Base-by-base conservation (phyloP, 2,888 invertebrate genomes). In the Emesis castigata region DNA sequence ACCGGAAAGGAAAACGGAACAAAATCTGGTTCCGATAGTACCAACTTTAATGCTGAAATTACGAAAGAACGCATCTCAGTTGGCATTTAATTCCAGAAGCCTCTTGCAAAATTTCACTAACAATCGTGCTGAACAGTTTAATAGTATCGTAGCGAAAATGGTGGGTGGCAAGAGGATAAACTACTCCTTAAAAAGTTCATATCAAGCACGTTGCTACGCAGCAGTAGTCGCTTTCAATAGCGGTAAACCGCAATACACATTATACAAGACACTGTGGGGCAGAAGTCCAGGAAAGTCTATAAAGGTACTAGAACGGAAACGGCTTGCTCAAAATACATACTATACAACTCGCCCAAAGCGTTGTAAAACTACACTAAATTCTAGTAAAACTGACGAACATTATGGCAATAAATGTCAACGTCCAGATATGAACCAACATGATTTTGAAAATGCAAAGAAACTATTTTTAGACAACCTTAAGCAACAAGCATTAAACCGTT, bases 181-280 rank as follows among this genome's bases (percentile, higher is more conserved):
- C 16, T 64, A n/a, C 29, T 26, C 64, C 29, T n/a, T 64, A 26
- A 64, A 64, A 64, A n/a, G 29, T 3, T 61, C 61, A 18, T 75
- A 68, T 26, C 5, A 20, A 6, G 22, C 56, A 11, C 48, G 69
- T 2, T 75, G 69, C 74, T 26, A 72, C 39, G 68, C 74, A 48
- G 74, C 66, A 34, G 79, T 76, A 58, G 65, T 73, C 3, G 11
- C 53, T 16, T 66, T 39, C 16, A 75, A 75, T 58, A 73, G 48
- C 29, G 58, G 39, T 14, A 58, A 16, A 8, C 74, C 74, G 9
- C 53, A 69, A 56, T 73, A 73, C 34, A 70, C 65, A 7, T 44
- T 78, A 31, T 66, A 78, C 22, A 78, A 78, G 58, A 58, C 66
- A 20, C 11, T 56, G 26, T 66, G 14, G 18, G 26, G n/a, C 11